Evolutionary conservation across 23 tunicate genomes (phyloP), one percentile per base, ranked within the genome.

Genomic region (Clavelina lepadiformis): DNA sequence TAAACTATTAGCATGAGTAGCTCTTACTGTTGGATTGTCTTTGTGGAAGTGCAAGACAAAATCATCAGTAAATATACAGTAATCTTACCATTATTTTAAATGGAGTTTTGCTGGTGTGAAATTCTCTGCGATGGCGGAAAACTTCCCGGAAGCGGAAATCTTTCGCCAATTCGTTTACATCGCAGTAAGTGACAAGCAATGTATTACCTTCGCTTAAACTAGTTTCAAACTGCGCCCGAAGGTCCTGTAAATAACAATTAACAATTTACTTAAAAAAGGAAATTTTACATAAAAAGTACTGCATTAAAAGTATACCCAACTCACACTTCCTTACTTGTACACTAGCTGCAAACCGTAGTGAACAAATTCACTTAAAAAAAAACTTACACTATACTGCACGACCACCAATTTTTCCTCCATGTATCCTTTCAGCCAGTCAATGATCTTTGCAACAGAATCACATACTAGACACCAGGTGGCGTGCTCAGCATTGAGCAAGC

Each of bases 41-140:
- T 41, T 41, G 15, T 41, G 49, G 15, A 41, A 41, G 15, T 11
- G 49, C 49, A 41, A 41, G 49, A n/a, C n/a, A n/a, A n/a, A n/a
- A n/a, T n/a, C n/a, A n/a, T n/a, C n/a, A n/a, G n/a, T n/a, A n/a
- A n/a, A n/a, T n/a, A n/a, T n/a, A n/a, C n/a, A n/a, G n/a, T n/a
- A n/a, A n/a, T 18, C 80, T 61, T 58, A 80, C 96, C 96, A 87
- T 79, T 52, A 87, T 87, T 68, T 87, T 87, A 68, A 87, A 87
- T 0, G 95, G 95, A 3, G 95, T 32, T 31, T 72, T 86, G 49
- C 80, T 82, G 50, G 31, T 38, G 54, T 79, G 95, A 33, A 86
- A 86, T 1, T 76, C 61, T 0, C 31, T 64, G 52, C 82, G 52
- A 15, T 69, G 68, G 13, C 96, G 76, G 28, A 88, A 74, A 36